Evolutionary conservation across 2,113 vertebrate genomes (phyloP), one percentile per base, ranked within the genome.

Genomic region (Irena cyanogastra): DNA sequence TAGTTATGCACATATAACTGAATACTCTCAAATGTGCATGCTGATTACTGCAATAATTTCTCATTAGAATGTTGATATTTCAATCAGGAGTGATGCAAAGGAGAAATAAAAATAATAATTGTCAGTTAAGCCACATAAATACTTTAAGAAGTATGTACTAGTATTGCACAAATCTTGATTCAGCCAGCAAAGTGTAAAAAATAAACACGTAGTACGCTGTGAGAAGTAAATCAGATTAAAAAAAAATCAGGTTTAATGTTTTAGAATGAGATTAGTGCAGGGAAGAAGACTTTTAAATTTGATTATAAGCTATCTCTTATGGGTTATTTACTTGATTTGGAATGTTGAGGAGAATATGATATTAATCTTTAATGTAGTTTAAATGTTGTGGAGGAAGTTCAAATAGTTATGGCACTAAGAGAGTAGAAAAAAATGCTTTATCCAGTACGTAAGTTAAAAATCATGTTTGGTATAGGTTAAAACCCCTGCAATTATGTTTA

Each of bases 151-250:
- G 42, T 41, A 42, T 42, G 6, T 60, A 24, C 11, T 53, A n/a
- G 3, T 52, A 16, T 49, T 78, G 47, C 21, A 50, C 26, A 70
- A 61, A 50, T 78, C 54, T 83, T 72, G 63, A 61, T 74, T 76
- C 63, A 64, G 45, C 44, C 50, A 79, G 45, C 47, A 72, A 83
- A 90, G 59, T 72, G 59, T 89, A 88, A 77, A 79, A 85, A 63
- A 63, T 74, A 72, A 95, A 66, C 21, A 39, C 4, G 8, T 59
- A 61, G 23, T 85, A 54, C 56, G 30, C 39, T 41, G n/a, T 12
- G 26, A 80, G 35, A 65, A 91, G 26, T 66, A 93, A 96, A 94
- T 97, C 68, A 93, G 42, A 88, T 95, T 83, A 11, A 17, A 89
- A 56, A 83, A 65, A 79, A 80, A 61, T 56, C 42, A 93, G 39